Evolutionary conservation across 2,113 vertebrate genomes (phyloP), one percentile per base, ranked within the genome.

Genomic region (Rhodinocichla rosea): DNA sequence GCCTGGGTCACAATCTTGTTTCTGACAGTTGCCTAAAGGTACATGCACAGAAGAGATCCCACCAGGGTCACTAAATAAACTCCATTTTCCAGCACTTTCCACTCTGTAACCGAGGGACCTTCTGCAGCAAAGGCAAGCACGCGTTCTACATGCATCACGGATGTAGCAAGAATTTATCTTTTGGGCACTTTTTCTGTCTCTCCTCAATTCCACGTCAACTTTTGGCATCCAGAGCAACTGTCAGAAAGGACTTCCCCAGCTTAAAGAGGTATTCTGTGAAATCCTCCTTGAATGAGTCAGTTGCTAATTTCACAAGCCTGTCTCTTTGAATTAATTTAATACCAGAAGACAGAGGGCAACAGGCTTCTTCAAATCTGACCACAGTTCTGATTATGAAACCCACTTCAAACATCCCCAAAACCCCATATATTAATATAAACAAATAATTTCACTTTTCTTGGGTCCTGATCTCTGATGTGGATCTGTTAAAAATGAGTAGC

Each of bases 301-400:
- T 52, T 78, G 26, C 27, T 84, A 59, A 91, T 91, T 91, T 91
- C 78, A 57, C 32, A 77, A 71, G 62, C 14, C 23, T 55, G 39
- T 44, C 64, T 92, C 57, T 89, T 60, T 60, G 49, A 73, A 39
- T 73, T 49, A 55, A 89, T 69, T 81, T 63, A 45, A 60, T 59
- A 86, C n/a, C 74, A 39, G 3, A 70, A 32, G 22, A 70, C 30
- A 78, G 35, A 69, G 7, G 13, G 28, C 69, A 91, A 83, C 18
- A 89, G 71, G 15, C 13, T 80, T 85, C 80, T 69, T 90, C 78
- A 85, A 45, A 75, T 87, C 70, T 85, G 70, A 79, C 82, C 70
- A 73, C 57, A 76, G 44, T 85, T 89, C 49, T 78, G 44, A 49
- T 60, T 91, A 62, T 39, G 70, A 91, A 93, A 79, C 15, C 37